phyloP scores from a whole-genome alignment of 1,140 invertebrate genomes.

The Drosophila parabipectinata region DNA sequence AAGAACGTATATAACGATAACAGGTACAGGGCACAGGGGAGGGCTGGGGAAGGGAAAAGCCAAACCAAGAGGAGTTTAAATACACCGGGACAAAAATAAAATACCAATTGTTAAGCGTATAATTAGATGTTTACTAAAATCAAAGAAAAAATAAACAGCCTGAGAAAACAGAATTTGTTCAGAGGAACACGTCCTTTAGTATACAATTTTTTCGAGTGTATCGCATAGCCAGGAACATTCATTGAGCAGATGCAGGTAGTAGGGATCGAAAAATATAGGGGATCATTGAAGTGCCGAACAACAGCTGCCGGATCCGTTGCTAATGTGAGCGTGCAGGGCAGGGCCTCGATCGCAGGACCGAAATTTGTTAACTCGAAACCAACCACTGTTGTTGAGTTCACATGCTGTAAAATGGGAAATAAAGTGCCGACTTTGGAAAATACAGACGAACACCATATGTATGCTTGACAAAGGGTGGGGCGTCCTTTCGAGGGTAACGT shows the following conservation, averaged over 20 bases:
- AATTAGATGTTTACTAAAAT: too few species aligned
- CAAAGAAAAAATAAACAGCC: not conserved
- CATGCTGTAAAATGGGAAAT: constrained; percentile 37
- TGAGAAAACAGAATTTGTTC: not conserved
- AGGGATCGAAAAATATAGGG: constrained; percentile 36
- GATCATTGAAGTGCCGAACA: constrained; percentile 35
- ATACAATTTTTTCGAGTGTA: constrained; percentile 17
- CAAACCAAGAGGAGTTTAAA: not conserved
- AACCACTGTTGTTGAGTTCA: constrained; percentile 29
- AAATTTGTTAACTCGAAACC: constrained; percentile 66
- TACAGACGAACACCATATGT: constrained; percentile 14
- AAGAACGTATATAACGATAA: constrained; percentile 42
- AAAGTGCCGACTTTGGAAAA: constrained; percentile 18
- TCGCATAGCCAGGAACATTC: not conserved
- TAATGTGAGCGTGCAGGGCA: constrained; percentile 44
- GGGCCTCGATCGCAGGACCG: constrained; percentile 42
- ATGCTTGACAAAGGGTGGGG: constrained; percentile 24
- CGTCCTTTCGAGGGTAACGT: constrained; percentile 12
- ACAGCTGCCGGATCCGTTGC: constrained; percentile 62
- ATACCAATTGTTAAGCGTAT: not conserved
- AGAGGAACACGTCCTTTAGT: not conserved
- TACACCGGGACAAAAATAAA: not conserved
- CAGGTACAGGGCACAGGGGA: constrained; percentile 44
- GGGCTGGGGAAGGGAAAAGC: not conserved
- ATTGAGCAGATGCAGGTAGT: constrained; percentile 56